Evolutionary conservation across 2,888 invertebrate genomes (phyloP).

Genomic region (Boloria selene): DNA sequence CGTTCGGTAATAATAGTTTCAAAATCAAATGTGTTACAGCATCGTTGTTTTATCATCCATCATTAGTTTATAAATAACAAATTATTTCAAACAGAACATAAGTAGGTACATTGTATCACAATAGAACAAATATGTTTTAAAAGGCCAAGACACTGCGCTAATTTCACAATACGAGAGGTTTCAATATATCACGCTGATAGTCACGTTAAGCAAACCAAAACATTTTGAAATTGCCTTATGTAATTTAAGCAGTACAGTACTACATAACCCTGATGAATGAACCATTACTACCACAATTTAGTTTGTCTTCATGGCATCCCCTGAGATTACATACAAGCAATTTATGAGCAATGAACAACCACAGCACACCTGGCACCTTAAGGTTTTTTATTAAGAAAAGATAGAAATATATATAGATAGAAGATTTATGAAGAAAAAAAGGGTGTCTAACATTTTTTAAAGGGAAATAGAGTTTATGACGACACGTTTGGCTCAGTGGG

Average conservation of each 20-base stretch:
- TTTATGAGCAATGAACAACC: no score
- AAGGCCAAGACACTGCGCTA: slow-evolving; percentile 46
- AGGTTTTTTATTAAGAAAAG: no score
- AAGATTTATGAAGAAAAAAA: no score
- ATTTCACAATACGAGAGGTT: slow-evolving; percentile 61
- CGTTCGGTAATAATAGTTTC: not conserved
- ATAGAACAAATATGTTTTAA: slow-evolving; percentile 29
- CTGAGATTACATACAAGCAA: no score
- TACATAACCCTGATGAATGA: slow-evolving; percentile 35
- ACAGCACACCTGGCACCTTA: no score
- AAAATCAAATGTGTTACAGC: no score
- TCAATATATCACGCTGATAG: slow-evolving; percentile 49
- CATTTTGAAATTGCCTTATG: slow-evolving; percentile 64
- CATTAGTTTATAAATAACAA: slow-evolving; percentile 7
- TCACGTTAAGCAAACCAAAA: slow-evolving; percentile 62
- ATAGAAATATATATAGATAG: no score
- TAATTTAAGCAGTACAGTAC: slow-evolving; percentile 50
- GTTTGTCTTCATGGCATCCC: no score
- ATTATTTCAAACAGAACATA: slow-evolving; percentile 13
- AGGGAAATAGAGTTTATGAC: no score
- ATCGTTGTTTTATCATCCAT: slow-evolving; percentile 3
- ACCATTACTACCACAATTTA: not conserved
- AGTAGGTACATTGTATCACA: slow-evolving; percentile 15
- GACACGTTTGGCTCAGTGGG: no score
- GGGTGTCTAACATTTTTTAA: no score